phyloP scores from a whole-genome alignment of 2,797 vertebrate genomes.

The Fringilla coelebs region DNA sequence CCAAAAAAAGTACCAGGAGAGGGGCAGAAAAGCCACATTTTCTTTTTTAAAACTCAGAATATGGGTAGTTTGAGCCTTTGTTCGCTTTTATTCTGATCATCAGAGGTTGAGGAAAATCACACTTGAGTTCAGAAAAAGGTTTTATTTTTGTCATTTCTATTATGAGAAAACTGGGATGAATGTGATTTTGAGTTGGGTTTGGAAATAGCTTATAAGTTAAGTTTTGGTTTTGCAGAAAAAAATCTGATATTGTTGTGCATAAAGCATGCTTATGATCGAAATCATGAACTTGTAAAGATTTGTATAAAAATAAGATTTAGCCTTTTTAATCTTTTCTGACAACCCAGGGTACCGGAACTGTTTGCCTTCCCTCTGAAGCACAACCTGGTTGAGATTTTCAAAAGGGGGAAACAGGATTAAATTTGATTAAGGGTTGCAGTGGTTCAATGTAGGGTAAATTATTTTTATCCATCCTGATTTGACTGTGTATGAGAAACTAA shows the following conservation, averaged over 20 bases:
- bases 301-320: neutral
- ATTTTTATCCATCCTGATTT: slow-evolving; percentile 49
- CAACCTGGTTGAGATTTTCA: neutral
- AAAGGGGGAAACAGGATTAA: slow-evolving; percentile 52
- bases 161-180: slow-evolving; percentile 35
- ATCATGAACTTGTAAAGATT: neutral
- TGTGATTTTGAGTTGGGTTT: slow-evolving; percentile 17
- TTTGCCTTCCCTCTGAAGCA: slow-evolving; percentile 43
- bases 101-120: slow-evolving; percentile 16
- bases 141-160: slow-evolving; percentile 58
- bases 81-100: slow-evolving; percentile 38
- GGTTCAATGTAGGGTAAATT: slow-evolving; percentile 22
- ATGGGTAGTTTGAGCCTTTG: slow-evolving; percentile 41
- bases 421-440: slow-evolving; percentile 24
- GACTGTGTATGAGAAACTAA: slow-evolving; percentile 10
- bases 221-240: slow-evolving; percentile 5
- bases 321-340: slow-evolving; percentile 38
- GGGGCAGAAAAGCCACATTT: slow-evolving; percentile 25
- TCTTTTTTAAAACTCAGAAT: slow-evolving; percentile 13
- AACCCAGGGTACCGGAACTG: slow-evolving; percentile 21
- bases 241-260: neutral
- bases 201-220: slow-evolving; percentile 1
- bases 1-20: neutral
- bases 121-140: slow-evolving; percentile 47
- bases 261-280: neutral